These are phyloP conservation scores for Bibio marci DNA, from an alignment of 2,888 invertebrate species.

Conservation along the genomic window DNA sequence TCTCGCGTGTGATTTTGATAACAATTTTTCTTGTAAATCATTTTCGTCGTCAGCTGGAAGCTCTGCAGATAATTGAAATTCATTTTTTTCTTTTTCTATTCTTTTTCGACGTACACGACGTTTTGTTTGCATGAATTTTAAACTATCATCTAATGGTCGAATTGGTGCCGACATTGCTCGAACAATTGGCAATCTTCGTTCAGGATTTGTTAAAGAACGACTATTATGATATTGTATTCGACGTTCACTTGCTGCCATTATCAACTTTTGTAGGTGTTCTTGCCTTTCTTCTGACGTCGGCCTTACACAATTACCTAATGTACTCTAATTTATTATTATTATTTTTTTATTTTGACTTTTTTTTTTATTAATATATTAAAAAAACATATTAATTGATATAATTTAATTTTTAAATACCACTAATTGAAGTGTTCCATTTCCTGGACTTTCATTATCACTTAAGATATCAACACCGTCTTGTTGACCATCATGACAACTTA, in stretches of 20 bases:
- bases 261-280: neutral
- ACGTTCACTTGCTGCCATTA: neutral
- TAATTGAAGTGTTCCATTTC: neutral
- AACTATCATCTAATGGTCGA: slow-evolving; percentile 14
- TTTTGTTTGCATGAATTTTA: neutral
- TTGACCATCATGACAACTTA: slow-evolving; percentile 28
- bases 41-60: neutral
- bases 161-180: slow-evolving; percentile 31
- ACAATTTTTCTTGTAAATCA: neutral
- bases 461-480: slow-evolving; percentile 10
- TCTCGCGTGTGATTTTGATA: slow-evolving; percentile 7
- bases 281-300: neutral
- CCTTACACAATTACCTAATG: neutral
- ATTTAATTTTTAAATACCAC: neutral
- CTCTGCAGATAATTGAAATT: neutral
- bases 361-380: neutral
- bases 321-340: neutral
- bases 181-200: slow-evolving; percentile 18
- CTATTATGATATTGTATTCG: neutral
- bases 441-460: slow-evolving; percentile 7
- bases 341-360: neutral
- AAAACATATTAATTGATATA: neutral
- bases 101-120: neutral
- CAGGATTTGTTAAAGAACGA: neutral
- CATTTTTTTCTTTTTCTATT: too few species aligned